Conservation (phyloP, 1,140 invertebrate genomes). For the Aplysia californica region DNA sequence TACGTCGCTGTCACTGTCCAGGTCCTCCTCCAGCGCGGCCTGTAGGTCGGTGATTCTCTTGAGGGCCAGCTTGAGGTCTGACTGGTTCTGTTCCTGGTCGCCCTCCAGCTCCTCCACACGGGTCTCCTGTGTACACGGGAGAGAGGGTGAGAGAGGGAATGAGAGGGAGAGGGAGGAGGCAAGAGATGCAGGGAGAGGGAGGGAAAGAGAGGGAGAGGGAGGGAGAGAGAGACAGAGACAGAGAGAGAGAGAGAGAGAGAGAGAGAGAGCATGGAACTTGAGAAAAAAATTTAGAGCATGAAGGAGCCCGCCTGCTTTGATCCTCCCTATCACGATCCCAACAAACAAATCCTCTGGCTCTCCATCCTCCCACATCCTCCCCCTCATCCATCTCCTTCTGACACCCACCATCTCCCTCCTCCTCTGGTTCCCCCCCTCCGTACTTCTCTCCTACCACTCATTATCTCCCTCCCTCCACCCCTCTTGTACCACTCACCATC, state of each 20-base stretch:
- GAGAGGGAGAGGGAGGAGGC: not conserved
- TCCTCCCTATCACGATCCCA: too few species aligned
- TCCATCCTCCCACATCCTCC: too few species aligned
- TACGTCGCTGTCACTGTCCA: constrained; percentile 60
- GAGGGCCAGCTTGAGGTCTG: constrained; percentile 83
- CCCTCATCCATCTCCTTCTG: too few species aligned
- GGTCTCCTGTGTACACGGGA: constrained; percentile 55
- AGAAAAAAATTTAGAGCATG: too few species aligned
- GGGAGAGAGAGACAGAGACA: not conserved
- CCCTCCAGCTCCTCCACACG: constrained; percentile 64
- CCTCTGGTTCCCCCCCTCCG: too few species aligned
- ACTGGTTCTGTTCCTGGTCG: constrained; percentile 68
- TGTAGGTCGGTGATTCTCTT: constrained; percentile 88
- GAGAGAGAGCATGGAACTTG: not conserved
- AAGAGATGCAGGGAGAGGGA: not conserved
- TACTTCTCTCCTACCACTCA: too few species aligned
- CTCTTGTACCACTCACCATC: constrained; percentile 65
- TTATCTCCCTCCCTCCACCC: too few species aligned
- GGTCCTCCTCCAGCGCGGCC: constrained; percentile 80
- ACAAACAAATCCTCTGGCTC: too few species aligned
- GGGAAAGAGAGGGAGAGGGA: not conserved
- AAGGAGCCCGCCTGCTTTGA: too few species aligned
- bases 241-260: not conserved
- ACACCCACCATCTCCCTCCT: too few species aligned
- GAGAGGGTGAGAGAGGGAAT: not conserved